These are phyloP conservation scores for Listronotus bonariensis DNA, from an alignment of 1,140 invertebrate species.

Conservation along the genomic window DNA sequence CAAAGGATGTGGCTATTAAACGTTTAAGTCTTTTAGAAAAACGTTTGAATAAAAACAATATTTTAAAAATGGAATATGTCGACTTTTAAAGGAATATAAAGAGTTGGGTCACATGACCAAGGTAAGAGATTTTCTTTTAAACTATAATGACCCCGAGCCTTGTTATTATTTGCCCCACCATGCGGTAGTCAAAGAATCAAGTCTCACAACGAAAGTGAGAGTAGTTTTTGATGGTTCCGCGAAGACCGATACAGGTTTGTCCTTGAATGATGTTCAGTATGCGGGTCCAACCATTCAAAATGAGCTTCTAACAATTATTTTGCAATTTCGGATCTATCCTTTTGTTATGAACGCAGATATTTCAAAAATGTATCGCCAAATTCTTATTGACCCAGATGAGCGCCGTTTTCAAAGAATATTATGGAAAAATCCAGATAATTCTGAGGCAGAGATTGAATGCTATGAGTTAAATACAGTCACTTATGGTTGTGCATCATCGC, in stretches of 20 bases:
- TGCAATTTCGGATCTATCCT: conserved; percentile 53
- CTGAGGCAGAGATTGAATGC: background rate
- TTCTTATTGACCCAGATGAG: conserved; percentile 43
- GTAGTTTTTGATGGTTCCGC: conserved; percentile 48
- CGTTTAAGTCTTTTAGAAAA: too few species aligned
- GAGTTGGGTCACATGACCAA: too few species aligned
- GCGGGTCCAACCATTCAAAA: conserved; percentile 54
- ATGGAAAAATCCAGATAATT: conserved; percentile 22
- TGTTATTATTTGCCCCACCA: conserved; percentile 52
- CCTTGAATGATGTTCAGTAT: conserved; percentile 52
- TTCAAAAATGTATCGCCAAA: conserved; percentile 52
- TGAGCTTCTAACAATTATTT: conserved; percentile 52
- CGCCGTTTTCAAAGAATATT: conserved; percentile 46
- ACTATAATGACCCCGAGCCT: too few species aligned
- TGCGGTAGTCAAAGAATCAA: conserved; percentile 37
- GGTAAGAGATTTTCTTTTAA: too few species aligned
- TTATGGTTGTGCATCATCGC: conserved; percentile 48
- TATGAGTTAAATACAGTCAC: conserved; percentile 39
- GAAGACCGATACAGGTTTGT: conserved; percentile 42
- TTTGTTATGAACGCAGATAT: conserved; percentile 54
- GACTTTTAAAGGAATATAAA: too few species aligned
- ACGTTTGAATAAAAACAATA: too few species aligned
- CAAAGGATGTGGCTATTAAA: too few species aligned
- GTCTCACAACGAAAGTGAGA: conserved; percentile 40
- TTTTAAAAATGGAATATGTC: too few species aligned